phyloP scores from a whole-genome alignment of 2,797 vertebrate genomes.

The Pampus argenteus region DNA sequence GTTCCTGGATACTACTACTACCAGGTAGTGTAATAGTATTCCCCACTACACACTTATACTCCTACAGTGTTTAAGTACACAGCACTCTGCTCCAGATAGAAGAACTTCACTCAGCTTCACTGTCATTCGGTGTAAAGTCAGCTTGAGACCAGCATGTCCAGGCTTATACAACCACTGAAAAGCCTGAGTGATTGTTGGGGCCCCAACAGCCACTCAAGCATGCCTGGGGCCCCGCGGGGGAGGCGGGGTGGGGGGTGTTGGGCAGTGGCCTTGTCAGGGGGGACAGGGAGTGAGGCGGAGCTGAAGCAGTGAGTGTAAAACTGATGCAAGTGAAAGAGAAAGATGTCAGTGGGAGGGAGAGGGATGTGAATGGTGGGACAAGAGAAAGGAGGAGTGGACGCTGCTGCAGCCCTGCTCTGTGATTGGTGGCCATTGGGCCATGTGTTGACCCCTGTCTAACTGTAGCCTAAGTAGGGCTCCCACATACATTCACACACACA shows the following conservation, averaged over 20 bases:
- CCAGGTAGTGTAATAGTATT: constrained; percentile 81
- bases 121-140: no score
- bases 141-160: no score
- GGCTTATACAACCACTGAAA: no score
- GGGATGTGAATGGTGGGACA: constrained; percentile 39
- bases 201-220: neutral
- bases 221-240: neutral
- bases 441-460: constrained; percentile 68
- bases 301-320: constrained; percentile 1
- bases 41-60: neutral
- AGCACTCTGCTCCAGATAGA: neutral
- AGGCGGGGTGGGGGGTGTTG: neutral
- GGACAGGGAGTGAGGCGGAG: neutral
- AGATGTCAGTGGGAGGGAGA: constrained; percentile 45
- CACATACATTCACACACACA: constrained; percentile 27
- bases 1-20: constrained; percentile 84
- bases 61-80: neutral
- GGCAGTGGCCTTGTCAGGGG: constrained; percentile 14
- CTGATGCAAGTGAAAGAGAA: constrained; percentile 39
- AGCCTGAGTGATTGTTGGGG: constrained; percentile 9
- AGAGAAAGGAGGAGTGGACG: constrained; percentile 27
- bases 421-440: constrained; percentile 62
- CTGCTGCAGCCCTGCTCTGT: constrained; percentile 35
- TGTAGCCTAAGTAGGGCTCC: constrained; percentile 66
- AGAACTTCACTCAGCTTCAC: neutral